These are phyloP conservation scores for Drosophila sechellia DNA, from an alignment of 1,140 invertebrate species.

Conservation along the genomic window DNA sequence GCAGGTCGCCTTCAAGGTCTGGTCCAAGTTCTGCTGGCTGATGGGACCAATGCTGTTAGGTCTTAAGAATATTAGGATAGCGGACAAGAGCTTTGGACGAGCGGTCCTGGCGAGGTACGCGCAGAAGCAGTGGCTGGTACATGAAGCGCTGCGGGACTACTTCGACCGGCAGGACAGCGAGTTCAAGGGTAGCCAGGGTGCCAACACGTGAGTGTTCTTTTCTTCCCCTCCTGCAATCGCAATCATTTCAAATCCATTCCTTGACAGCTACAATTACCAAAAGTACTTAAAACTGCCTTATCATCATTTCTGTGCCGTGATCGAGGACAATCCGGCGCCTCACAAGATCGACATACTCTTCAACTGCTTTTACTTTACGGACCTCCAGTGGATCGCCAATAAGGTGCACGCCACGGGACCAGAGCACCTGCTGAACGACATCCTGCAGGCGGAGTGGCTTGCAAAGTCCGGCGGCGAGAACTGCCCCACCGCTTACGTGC, in stretches of 20 bases:
- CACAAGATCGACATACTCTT: conserved; percentile 82
- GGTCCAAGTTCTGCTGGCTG: conserved; percentile 84
- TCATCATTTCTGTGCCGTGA: conserved; percentile 86
- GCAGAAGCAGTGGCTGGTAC: conserved; percentile 80
- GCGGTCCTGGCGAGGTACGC: conserved; percentile 76
- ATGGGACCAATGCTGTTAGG: conserved; percentile 84
- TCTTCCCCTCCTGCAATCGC: too few species aligned
- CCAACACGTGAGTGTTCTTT: conserved; percentile 55
- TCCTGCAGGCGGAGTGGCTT: conserved; percentile 68
- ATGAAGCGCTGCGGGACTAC: conserved; percentile 81
- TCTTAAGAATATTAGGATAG: conserved; percentile 81
- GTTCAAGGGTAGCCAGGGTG: conserved; percentile 62
- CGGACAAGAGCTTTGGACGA: conserved; percentile 73
- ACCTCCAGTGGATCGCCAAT: conserved; percentile 90
- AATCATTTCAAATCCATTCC: background rate
- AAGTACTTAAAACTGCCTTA: conserved; percentile 93
- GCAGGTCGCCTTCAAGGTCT: conserved; percentile 82
- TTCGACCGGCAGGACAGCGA: conserved; percentile 80
- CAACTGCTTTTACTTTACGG: conserved; percentile 86
- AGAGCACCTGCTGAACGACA: conserved; percentile 72
- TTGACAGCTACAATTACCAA: conserved; percentile 89
- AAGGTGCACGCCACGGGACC: conserved; percentile 89
- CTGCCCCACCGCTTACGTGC: conserved; percentile 71
- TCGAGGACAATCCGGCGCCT: conserved; percentile 75
- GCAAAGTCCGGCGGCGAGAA: conserved; percentile 34